Evolutionary conservation across 2,888 invertebrate genomes (phyloP).

Genomic region (Pyrochroa serraticornis): DNA sequence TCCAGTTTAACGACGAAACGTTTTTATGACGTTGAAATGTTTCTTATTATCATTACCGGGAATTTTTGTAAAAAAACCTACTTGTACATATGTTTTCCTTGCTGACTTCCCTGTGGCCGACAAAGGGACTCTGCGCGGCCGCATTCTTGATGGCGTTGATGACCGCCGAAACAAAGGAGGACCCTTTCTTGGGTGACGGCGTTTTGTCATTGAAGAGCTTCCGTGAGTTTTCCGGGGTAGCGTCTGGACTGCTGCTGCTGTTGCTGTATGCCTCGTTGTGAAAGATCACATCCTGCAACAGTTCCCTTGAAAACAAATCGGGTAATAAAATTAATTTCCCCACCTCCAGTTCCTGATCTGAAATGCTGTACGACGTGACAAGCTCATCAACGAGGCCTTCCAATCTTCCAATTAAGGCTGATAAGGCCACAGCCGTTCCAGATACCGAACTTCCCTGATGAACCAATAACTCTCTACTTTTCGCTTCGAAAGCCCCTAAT

Average conservation of each 20-base stretch:
- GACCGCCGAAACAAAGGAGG: conserved; percentile 74
- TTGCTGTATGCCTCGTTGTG: conserved; percentile 80
- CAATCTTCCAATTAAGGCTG: conserved; percentile 72
- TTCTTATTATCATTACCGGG: too few relatives aligned
- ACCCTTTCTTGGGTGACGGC: conserved; percentile 68
- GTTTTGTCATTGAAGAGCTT: conserved; percentile 50
- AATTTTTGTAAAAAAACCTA: conserved; percentile 21
- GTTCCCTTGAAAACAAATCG: neutral
- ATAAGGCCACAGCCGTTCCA: conserved; percentile 71
- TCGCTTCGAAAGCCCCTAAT: conserved; percentile 67
- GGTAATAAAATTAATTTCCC: conserved; percentile 17
- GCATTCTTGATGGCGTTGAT: conserved; percentile 72
- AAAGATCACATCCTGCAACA: conserved; percentile 72
- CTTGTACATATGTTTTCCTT: conserved; percentile 50
- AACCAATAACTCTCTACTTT: conserved; percentile 68
- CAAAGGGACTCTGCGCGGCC: conserved; percentile 51
- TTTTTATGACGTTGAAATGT: too few relatives aligned
- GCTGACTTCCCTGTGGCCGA: conserved; percentile 47
- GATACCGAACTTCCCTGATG: conserved; percentile 74
- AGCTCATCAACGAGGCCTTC: conserved; percentile 75
- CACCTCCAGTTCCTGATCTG: conserved; percentile 76
- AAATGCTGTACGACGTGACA: conserved; percentile 74
- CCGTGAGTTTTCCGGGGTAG: conserved; percentile 65
- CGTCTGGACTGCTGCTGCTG: conserved; percentile 73
- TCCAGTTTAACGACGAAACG: too few relatives aligned